A percentile compares a stretch with the other conserved stretches of the same genome.
Evolutionary conservation across 1,140 invertebrate genomes (phyloP).

Genomic region (Phthorimaea operculella): DNA sequence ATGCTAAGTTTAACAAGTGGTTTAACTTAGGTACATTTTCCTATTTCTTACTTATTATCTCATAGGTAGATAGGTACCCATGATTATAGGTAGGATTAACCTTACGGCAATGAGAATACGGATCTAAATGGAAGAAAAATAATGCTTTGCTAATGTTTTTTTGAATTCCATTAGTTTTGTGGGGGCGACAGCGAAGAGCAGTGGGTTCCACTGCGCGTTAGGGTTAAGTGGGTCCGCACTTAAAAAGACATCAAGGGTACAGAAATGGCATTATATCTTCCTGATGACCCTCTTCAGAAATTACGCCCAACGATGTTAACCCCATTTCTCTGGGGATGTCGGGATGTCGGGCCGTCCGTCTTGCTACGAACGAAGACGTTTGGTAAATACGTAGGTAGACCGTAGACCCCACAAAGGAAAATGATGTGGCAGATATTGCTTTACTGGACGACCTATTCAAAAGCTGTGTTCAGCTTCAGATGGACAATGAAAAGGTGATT

Average conservation of each 20-base stretch:
- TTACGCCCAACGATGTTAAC: conserved; percentile 40
- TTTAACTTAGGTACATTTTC: no score
- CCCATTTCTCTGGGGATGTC: conserved; percentile 26
- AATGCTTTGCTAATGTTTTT: background rate
- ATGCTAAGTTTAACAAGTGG: no score
- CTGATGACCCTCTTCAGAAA: conserved; percentile 55
- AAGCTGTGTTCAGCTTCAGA: no score
- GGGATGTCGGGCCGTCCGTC: conserved; percentile 13
- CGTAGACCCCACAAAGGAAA: background rate
- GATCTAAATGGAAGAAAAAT: no score
- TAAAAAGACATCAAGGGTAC: conserved; percentile 60
- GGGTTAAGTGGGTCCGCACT: conserved; percentile 55
- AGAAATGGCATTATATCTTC: conserved; percentile 61
- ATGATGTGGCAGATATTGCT: conserved; percentile 20
- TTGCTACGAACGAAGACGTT: conserved; percentile 17
- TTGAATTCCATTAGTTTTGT: conserved; percentile 23
- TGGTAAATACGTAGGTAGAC: conserved; percentile 12
- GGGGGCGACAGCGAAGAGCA: conserved; percentile 24
- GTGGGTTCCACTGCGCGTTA: conserved; percentile 30
- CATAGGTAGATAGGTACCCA: no score
- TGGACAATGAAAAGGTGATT: no score
- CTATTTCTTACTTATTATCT: no score
- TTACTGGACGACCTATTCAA: background rate
- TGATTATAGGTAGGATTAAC: no score
- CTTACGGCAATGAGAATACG: no score